Evolutionary conservation across 2,113 vertebrate genomes (phyloP).

Genomic region (Apodemus speciosus): DNA sequence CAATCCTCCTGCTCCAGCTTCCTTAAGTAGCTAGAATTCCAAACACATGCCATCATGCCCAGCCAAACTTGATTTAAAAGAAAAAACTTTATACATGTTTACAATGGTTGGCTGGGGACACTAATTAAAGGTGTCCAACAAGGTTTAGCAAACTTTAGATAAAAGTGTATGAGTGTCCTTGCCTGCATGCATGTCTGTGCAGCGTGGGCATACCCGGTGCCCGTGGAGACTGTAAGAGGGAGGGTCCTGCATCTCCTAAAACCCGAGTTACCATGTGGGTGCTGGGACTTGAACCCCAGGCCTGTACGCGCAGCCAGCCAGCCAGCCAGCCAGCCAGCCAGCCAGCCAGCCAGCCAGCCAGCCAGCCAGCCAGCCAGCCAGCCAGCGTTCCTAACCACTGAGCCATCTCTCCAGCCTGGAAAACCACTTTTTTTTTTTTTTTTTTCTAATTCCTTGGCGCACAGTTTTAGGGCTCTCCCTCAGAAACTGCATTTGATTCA

Average conservation of each 20-base stretch:
- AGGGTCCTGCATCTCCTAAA: neutral
- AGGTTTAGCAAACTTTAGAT: neutral
- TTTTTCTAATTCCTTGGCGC: constrained; percentile 15
- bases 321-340: neutral
- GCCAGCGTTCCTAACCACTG: neutral
- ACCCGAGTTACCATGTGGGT: neutral
- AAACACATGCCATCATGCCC: neutral
- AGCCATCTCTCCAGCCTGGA: neutral
- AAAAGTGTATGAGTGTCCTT: neutral
- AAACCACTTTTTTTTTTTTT: neutral
- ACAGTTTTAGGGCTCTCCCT: neutral
- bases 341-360: neutral
- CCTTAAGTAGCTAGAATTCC: neutral
- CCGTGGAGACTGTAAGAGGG: neutral
- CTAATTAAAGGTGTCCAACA: neutral
- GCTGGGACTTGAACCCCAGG: neutral
- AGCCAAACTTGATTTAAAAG: neutral
- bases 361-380: no score
- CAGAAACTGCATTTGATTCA: neutral
- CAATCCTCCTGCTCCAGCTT: neutral
- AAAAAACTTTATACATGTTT: neutral
- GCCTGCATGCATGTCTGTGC: neutral
- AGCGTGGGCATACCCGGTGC: rapidly evolving
- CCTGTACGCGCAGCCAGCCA: neutral
- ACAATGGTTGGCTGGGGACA: neutral